These are phyloP conservation scores for Epinephelus awoara DNA, from an alignment of 2,797 vertebrate species.

Conservation along the genomic window DNA sequence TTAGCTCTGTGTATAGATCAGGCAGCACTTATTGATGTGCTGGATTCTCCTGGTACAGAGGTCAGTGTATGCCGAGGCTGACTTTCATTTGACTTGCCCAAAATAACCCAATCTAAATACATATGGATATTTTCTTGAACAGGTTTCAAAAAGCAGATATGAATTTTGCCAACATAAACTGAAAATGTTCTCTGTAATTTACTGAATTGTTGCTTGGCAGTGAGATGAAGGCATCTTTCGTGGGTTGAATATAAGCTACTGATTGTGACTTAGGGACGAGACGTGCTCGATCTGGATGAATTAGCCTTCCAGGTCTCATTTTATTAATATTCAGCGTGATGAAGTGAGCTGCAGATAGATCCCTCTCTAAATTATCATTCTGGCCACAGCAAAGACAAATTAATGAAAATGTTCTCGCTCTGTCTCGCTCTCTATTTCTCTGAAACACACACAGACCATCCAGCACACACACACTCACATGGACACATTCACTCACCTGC, in stretches of 20 bases:
- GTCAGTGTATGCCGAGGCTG: neutral
- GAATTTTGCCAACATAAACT: neutral
- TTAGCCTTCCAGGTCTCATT: slow-evolving; percentile 54
- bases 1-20: slow-evolving; percentile 9
- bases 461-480: neutral
- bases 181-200: neutral
- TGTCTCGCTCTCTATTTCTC: slow-evolving; percentile 4
- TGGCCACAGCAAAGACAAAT: slow-evolving; percentile 58
- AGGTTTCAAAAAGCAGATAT: neutral
- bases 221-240: neutral
- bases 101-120: neutral
- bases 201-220: neutral
- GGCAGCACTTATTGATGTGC: slow-evolving; percentile 5
- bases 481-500: slow-evolving; percentile 46
- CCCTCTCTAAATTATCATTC: slow-evolving; percentile 67
- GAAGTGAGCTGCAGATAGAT: slow-evolving; percentile 58
- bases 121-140: neutral
- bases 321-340: slow-evolving; percentile 70
- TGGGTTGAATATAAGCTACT: slow-evolving; percentile 22
- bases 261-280: slow-evolving; percentile 5
- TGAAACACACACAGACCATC: slow-evolving; percentile 26
- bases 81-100: neutral
- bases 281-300: slow-evolving; percentile 36
- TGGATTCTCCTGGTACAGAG: neutral
- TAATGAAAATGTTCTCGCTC: slow-evolving; percentile 49